Conservation (phyloP, 2,888 invertebrate genomes). For the Pammene fasciana region DNA sequence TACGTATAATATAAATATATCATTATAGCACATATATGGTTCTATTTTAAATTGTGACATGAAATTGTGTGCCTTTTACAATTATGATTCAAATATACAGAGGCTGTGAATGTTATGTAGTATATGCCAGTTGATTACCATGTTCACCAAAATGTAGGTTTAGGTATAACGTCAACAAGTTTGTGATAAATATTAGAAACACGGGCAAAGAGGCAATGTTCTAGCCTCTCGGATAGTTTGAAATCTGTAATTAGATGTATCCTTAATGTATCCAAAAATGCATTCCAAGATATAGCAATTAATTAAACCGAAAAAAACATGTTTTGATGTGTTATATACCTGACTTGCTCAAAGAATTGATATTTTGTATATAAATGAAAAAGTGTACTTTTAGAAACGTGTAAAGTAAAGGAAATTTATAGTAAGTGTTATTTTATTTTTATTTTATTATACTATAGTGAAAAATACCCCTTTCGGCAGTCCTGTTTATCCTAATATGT, state of each 20-base stretch:
- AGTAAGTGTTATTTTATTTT: slow-evolving; percentile 23
- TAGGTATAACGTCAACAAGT: slow-evolving; percentile 19
- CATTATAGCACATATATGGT: slow-evolving; percentile 1
- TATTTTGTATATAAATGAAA: slow-evolving; percentile 36
- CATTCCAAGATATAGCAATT: slow-evolving; percentile 39
- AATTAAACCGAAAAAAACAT: slow-evolving; percentile 1
- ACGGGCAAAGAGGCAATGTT: neutral
- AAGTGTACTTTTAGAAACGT: slow-evolving; percentile 26
- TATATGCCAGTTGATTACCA: slow-evolving; percentile 54
- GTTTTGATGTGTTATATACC: slow-evolving; percentile 38
- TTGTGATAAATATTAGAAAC: slow-evolving; percentile 17
- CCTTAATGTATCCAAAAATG: slow-evolving; percentile 1
- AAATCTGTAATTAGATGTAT: slow-evolving; percentile 1
- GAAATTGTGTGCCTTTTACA: slow-evolving; percentile 32
- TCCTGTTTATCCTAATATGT: no score
- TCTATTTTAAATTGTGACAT: slow-evolving; percentile 26
- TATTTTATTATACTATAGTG: neutral
- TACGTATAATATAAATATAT: slow-evolving; percentile 8
- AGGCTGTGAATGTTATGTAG: slow-evolving; percentile 64
- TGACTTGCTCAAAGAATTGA: slow-evolving; percentile 46
- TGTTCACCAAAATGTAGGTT: slow-evolving; percentile 52
- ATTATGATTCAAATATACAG: slow-evolving; percentile 46
- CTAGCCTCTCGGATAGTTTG: slow-evolving; percentile 9
- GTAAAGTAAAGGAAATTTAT: slow-evolving; percentile 29
- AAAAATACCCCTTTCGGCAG: neutral